phyloP scores from a whole-genome alignment of 2,113 vertebrate genomes.

The Mirza zaza region DNA sequence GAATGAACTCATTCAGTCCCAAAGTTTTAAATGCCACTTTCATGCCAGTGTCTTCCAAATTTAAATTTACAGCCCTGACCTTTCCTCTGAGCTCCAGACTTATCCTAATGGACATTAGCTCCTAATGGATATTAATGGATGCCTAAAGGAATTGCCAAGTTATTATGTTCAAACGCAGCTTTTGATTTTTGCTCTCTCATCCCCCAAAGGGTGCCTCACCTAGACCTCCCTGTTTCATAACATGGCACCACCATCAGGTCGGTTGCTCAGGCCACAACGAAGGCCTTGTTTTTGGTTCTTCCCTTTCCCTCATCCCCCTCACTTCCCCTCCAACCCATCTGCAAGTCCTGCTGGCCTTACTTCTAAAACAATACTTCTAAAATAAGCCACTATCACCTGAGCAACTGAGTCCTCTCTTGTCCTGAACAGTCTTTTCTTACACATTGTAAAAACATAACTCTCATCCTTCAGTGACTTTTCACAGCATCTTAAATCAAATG shows the following conservation, averaged over 20 bases:
- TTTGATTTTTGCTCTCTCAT: not conserved
- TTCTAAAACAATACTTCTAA: constrained; percentile 7
- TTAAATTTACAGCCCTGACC: constrained; percentile 38
- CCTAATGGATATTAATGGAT: constrained; percentile 56
- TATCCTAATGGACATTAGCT: constrained; percentile 16
- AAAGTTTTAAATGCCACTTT: constrained; percentile 48
- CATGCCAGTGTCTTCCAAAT: constrained; percentile 20
- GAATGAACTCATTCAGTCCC: not conserved
- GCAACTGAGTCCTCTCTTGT: not conserved
- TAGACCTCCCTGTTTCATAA: not conserved
- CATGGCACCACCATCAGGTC: not conserved
- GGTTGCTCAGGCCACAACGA: not conserved
- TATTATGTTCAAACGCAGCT: not conserved
- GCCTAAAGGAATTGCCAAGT: constrained; percentile 21
- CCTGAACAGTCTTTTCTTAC: not conserved
- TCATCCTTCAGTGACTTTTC: not conserved
- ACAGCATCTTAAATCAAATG: not conserved
- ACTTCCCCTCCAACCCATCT: not conserved
- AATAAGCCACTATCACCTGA: not conserved
- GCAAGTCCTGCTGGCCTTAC: constrained; percentile 31
- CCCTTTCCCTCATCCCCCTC: not conserved
- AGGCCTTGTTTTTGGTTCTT: not conserved
- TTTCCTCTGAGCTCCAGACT: constrained; percentile 46
- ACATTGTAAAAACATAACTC: not conserved
- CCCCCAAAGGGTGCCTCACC: not conserved